phyloP scores from a whole-genome alignment of 2,888 invertebrate species.

The Scaptomyza cyrtandrae region DNA sequence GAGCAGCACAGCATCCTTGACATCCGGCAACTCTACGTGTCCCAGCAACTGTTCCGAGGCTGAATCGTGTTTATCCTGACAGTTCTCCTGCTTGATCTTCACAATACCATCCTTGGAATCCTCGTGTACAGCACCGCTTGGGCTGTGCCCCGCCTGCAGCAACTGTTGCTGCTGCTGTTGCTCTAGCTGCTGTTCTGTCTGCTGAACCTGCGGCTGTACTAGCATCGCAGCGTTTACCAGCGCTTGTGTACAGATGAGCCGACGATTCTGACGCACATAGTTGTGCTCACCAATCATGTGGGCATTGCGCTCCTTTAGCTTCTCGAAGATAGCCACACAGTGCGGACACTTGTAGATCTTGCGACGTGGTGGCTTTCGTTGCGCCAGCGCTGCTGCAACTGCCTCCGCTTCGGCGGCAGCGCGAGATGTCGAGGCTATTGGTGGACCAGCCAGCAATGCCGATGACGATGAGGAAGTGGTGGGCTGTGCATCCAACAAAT shows the following conservation, averaged over 20 bases:
- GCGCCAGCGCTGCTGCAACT: slow-evolving; percentile 57
- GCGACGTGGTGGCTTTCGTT: slow-evolving; percentile 70
- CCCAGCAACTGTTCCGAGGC: slow-evolving; percentile 49
- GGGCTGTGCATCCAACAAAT: slow-evolving; percentile 56
- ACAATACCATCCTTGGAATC: slow-evolving; percentile 82
- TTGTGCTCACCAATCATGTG: slow-evolving; percentile 83
- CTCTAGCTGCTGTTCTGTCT: slow-evolving; percentile 8
- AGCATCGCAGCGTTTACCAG: slow-evolving; percentile 42
- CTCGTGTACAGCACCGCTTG: slow-evolving; percentile 39
- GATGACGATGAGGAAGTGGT: slow-evolving; percentile 72
- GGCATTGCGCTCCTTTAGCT: slow-evolving; percentile 83
- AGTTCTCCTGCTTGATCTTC: slow-evolving; percentile 81
- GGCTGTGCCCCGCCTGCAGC: slow-evolving; percentile 37
- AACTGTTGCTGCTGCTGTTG: slow-evolving; percentile 42
- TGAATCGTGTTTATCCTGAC: slow-evolving; percentile 59
- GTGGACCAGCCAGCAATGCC: slow-evolving; percentile 80
- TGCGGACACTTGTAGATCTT: slow-evolving; percentile 84
- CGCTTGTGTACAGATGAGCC: slow-evolving; percentile 79
- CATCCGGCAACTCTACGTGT: slow-evolving; percentile 73
- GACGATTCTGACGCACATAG: slow-evolving; percentile 83
- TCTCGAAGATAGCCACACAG: slow-evolving; percentile 81
- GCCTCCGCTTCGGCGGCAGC: slow-evolving; percentile 64
- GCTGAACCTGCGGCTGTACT: slow-evolving; percentile 15
- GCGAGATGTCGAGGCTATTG: slow-evolving; percentile 70
- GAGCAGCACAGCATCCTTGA: slow-evolving; percentile 64